Evolutionary conservation across 2,888 invertebrate genomes (phyloP).

Genomic region (Hydrotaea cyrtoneurina): DNA sequence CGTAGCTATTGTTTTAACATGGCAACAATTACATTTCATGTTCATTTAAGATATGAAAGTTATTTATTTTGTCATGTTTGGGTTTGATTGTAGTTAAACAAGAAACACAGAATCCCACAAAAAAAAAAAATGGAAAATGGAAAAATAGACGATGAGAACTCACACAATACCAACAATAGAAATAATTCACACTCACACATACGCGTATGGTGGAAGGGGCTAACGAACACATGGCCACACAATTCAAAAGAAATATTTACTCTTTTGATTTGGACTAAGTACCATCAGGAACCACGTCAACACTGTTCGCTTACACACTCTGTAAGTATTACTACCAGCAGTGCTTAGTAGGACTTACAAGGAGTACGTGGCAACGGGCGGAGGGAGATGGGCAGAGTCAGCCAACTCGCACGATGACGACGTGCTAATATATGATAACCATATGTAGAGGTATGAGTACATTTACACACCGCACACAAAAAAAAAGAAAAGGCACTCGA

Average conservation of each 20-base stretch:
- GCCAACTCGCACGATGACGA: too few relatives aligned
- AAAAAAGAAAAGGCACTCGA: not conserved
- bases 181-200: not conserved
- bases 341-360: too few relatives aligned
- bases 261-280: not conserved
- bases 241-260: conserved; percentile 5
- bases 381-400: too few relatives aligned
- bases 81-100: not conserved
- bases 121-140: not conserved
- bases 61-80: not conserved
- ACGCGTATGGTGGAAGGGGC: not conserved
- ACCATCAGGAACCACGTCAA: not conserved
- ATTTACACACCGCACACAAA: too few relatives aligned
- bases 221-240: not conserved
- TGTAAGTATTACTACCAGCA: not conserved
- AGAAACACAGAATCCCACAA: not conserved
- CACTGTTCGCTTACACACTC: not conserved
- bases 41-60: conserved; percentile 8
- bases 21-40: not conserved
- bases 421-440: too few relatives aligned
- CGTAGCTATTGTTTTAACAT: not conserved
- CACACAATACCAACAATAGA: not conserved
- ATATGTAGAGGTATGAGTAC: too few relatives aligned
- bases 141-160: too few relatives aligned
- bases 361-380: too few relatives aligned